These are phyloP conservation scores for Achlya flavicornis DNA, from an alignment of 2,888 invertebrate species.

Conservation along the genomic window DNA sequence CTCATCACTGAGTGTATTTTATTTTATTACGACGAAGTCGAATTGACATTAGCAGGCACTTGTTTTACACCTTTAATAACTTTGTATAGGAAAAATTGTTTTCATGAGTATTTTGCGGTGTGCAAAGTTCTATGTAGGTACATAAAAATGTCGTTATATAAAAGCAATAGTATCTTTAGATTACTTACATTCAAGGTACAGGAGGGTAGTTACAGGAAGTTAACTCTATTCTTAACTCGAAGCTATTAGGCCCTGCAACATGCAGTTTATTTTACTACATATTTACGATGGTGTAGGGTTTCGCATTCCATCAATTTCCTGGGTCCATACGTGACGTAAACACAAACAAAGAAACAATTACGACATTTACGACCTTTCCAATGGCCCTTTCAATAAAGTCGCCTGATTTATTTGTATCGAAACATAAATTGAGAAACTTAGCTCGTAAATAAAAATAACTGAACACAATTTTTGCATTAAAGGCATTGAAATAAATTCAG, in stretches of 20 bases:
- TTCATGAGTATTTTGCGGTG: too few species aligned
- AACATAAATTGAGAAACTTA: slow-evolving; percentile 3
- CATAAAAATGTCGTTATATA: too few species aligned
- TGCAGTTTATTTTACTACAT: slow-evolving; percentile 20
- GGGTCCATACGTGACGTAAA: slow-evolving; percentile 36
- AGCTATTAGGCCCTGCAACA: slow-evolving; percentile 35
- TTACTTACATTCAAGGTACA: background rate
- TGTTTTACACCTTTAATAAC: too few species aligned
- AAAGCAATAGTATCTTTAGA: too few species aligned
- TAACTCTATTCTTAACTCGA: background rate
- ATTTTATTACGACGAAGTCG: too few species aligned
- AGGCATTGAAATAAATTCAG: slow-evolving; percentile 6
- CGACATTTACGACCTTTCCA: slow-evolving; percentile 15
- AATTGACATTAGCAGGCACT: too few species aligned
- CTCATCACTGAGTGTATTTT: background rate
- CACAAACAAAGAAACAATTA: slow-evolving; percentile 34
- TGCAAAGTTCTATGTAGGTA: too few species aligned
- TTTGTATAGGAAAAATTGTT: too few species aligned
- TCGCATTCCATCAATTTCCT: slow-evolving; percentile 45
- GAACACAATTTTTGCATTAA: slow-evolving; percentile 11
- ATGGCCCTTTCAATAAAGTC: slow-evolving; percentile 9
- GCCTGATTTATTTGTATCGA: slow-evolving; percentile 14
- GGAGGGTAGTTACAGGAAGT: background rate
- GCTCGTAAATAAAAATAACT: slow-evolving; percentile 3
- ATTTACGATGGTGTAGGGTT: slow-evolving; percentile 34